A percentile compares a stretch with the other conserved stretches of the same genome.
Conservation (phyloP, 2,888 invertebrate genomes). For the Stenodema calcarata region DNA sequence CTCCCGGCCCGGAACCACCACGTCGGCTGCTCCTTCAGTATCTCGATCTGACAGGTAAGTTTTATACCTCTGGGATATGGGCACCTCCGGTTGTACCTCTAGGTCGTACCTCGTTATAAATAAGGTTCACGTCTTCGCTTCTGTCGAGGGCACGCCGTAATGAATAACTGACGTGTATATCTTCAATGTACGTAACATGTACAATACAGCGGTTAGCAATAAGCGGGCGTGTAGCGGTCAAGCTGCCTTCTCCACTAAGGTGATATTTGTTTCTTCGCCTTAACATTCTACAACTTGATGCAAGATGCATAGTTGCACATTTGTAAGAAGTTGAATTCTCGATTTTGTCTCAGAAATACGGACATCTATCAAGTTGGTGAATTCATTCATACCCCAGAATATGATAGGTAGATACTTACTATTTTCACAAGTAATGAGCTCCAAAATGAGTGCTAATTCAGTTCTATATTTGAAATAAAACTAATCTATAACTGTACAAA, state of each 20-base stretch:
- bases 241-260: background rate
- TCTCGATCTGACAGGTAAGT: conserved; percentile 75
- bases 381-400: too few relatives aligned
- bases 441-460: too few relatives aligned
- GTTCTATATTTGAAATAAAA: too few relatives aligned
- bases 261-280: background rate
- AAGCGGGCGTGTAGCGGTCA: too few relatives aligned
- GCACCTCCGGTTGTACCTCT: background rate
- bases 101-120: background rate
- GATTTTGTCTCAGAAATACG: too few relatives aligned
- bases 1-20: conserved; percentile 68
- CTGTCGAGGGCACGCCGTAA: background rate
- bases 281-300: too few relatives aligned
- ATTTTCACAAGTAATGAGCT: too few relatives aligned
- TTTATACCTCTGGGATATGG: background rate
- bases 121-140: background rate
- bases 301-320: too few relatives aligned
- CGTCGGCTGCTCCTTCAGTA: conserved; percentile 80
- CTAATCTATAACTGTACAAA: too few relatives aligned
- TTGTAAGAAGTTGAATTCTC: too few relatives aligned
- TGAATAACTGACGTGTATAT: background rate
- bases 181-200: background rate
- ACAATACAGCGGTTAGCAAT: background rate
- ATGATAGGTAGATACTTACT: too few relatives aligned
- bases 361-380: too few relatives aligned